These are phyloP conservation scores for Cyanoramphus novaezelandiae DNA, from an alignment of 2,113 vertebrate species.

Conservation along the genomic window DNA sequence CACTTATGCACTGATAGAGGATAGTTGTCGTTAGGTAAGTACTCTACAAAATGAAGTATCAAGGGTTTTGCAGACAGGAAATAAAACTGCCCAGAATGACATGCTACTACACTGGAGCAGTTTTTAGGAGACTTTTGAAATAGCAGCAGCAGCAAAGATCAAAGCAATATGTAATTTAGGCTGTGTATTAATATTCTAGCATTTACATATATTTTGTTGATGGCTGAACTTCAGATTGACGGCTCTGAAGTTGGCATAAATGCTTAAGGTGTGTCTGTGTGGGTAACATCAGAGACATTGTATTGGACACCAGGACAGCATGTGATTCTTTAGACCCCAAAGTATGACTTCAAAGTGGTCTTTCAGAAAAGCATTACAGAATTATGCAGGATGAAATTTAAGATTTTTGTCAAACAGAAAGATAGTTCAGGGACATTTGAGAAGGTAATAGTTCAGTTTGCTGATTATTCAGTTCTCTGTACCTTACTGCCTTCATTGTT, in stretches of 20 bases:
- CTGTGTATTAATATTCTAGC: not conserved
- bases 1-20: not conserved
- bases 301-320: not conserved
- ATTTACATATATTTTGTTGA: not conserved
- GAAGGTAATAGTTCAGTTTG: not conserved
- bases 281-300: not conserved
- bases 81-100: not conserved
- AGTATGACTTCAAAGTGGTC: not conserved
- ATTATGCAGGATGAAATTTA: not conserved
- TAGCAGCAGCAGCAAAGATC: not conserved
- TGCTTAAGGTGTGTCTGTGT: fast-evolving
- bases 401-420: not conserved
- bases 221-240: not conserved
- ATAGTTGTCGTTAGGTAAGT: not conserved
- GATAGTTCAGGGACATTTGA: not conserved
- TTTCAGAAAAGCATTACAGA: not conserved
- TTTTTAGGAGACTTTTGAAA: not conserved
- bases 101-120: not conserved
- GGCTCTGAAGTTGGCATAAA: not conserved
- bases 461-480: not conserved
- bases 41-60: not conserved
- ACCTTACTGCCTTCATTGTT: not conserved
- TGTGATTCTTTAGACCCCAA: not conserved
- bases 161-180: not conserved
- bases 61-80: not conserved